Conservation (phyloP, 2,797 vertebrate genomes). For the Leucoraja ocellata region DNA sequence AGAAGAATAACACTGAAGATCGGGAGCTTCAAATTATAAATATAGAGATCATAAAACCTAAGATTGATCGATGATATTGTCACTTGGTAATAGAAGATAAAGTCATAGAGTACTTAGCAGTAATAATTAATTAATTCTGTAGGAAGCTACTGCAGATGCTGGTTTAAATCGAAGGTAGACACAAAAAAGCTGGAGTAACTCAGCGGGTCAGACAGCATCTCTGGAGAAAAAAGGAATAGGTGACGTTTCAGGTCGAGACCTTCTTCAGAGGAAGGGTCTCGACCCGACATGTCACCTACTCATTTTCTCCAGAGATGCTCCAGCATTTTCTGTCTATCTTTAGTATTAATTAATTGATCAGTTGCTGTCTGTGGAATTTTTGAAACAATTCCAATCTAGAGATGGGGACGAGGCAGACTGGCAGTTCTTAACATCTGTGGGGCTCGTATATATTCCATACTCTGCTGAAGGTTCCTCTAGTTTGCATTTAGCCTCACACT, state of each 20-base stretch:
- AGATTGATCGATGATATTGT: not conserved
- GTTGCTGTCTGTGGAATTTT: not conserved
- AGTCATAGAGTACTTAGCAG: not conserved
- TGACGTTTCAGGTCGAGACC: too few relatives aligned
- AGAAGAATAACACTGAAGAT: not conserved
- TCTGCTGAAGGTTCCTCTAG: not conserved
- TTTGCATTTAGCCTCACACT: too few relatives aligned
- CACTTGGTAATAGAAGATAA: not conserved
- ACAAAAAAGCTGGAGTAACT: too few relatives aligned
- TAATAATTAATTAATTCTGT: not conserved
- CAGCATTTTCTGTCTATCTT: too few relatives aligned
- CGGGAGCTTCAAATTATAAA: not conserved
- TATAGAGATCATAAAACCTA: not conserved
- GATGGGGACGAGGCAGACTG: not conserved
- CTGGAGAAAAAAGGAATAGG: not conserved
- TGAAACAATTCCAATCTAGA: not conserved
- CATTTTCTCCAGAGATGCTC: too few relatives aligned
- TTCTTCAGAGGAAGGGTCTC: too few relatives aligned
- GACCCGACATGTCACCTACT: too few relatives aligned
- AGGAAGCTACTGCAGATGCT: not conserved
- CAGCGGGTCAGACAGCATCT: too few relatives aligned
- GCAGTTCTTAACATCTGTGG: not conserved
- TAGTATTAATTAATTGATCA: too few relatives aligned
- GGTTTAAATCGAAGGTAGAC: too few relatives aligned
- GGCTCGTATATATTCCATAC: not conserved